Percentiles rank a stretch among this genome's conserved stretches.
These are phyloP conservation scores for Drosophila neonasuta DNA, from an alignment of 2,888 invertebrate genomes.

Conservation along the genomic window DNA sequence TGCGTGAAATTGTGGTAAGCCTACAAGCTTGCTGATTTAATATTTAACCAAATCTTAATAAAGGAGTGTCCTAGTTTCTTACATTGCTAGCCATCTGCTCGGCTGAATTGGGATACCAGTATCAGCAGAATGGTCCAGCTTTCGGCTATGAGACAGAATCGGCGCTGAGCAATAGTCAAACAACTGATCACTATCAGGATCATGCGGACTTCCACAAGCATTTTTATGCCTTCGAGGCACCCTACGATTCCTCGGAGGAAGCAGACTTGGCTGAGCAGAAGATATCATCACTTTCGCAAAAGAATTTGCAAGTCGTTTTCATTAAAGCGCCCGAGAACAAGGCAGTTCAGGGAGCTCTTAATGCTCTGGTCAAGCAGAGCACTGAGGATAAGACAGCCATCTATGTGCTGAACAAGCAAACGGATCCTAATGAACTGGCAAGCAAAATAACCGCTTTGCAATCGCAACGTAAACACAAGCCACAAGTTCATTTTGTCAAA, in stretches of 20 bases:
- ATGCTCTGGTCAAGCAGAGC: conserved; percentile 70
- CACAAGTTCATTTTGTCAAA: conserved; percentile 75
- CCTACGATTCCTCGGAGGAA: conserved; percentile 64
- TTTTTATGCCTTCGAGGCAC: conserved; percentile 73
- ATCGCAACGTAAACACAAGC: conserved; percentile 59
- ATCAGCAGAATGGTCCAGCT: conserved; percentile 27
- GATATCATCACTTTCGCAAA: conserved; percentile 55
- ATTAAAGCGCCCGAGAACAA: conserved; percentile 78
- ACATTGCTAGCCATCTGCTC: conserved; percentile 44
- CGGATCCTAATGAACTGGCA: conserved; percentile 71
- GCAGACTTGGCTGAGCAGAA: conserved; percentile 48
- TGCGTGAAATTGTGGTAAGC: conserved; percentile 59
- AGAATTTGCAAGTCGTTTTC: conserved; percentile 78
- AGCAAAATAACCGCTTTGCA: conserved; percentile 58
- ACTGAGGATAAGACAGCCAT: conserved; percentile 79
- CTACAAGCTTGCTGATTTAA: background rate
- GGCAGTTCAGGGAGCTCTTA: conserved; percentile 68
- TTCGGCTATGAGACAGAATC: conserved; percentile 26
- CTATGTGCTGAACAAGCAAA: conserved; percentile 79
- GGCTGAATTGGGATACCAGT: conserved; percentile 63
- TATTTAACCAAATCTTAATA: background rate
- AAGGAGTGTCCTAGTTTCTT: conserved; percentile 43
- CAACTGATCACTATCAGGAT: conserved; percentile 39
- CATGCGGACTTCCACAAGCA: conserved; percentile 66
- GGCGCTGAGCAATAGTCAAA: background rate